Base-by-base conservation (phyloP, 2,888 invertebrate species). In the Mesodorylaimus sp. region DNA sequence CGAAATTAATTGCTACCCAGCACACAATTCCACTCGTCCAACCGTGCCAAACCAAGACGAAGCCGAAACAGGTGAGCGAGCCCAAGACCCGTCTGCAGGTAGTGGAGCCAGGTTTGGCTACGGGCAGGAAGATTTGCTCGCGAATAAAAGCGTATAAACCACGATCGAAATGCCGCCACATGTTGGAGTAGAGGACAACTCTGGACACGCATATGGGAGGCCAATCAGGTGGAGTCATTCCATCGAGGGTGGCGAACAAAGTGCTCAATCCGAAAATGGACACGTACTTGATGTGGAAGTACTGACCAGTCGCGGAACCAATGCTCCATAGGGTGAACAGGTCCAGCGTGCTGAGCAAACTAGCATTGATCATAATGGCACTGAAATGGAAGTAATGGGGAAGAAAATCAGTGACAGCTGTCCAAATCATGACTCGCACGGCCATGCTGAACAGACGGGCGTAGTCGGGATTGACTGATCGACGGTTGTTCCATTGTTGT, bases 211-310 rank as follows among this genome's bases (percentile, higher is more conserved):
- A 46, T 21, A 46, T 46, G 19, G 47, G 47, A 26, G 36, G 47
- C 26, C 32, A 19, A n/a, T n/a, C n/a, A 26, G 44, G 44, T 21
- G 84, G 77, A 23, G 63, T 57, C 48, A 75, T 63, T 27, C 70
- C 71, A 52, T 81, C 78, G 52, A 77, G 70, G 52, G 70, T 66
- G 1, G 83, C 79, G 60, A 88, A 74, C 46, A 78, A 76, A 45
- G 80, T 76, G 13, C 80, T 77, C 27, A 84, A 67, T 0, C 93
- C 93, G 70, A 89, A 95, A 23, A 83, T 74, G 24, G 89, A 77
- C 1, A 86, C 76, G 70, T 95, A 95, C 66, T 89, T 91, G 52
- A 84, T 70, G 65, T 84, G 81, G 67, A 95, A 95, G 69, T 83
- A 83, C 63, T 88, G 81, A 0, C 89, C 89, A 76, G 87, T 81